Percentiles rank a stretch among this genome's conserved stretches.
These are phyloP conservation scores for Leistus spinibarbis DNA, from an alignment of 2,888 invertebrate genomes.

Conservation along the genomic window DNA sequence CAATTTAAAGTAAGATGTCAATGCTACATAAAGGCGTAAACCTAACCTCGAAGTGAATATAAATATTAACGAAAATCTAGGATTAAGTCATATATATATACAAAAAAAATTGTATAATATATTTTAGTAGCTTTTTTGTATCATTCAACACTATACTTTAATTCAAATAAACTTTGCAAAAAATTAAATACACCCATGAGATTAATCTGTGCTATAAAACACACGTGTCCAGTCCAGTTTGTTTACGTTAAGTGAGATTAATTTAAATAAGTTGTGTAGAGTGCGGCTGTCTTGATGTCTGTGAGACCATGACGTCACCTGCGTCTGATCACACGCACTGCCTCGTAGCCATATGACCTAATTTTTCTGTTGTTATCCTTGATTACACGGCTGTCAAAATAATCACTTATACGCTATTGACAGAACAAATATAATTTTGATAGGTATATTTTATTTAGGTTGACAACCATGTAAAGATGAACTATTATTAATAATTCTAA, in stretches of 20 bases:
- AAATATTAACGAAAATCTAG: not conserved
- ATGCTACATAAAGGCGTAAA: not conserved
- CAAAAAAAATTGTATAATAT: not conserved
- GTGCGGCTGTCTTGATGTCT: not conserved
- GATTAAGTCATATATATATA: not conserved
- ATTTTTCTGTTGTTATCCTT: conserved; percentile 37
- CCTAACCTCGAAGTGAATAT: not conserved
- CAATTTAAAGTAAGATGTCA: not conserved
- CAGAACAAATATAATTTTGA: conserved; percentile 11
- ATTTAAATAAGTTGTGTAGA: conserved; percentile 3
- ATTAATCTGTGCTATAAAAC: not conserved
- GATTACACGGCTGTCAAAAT: conserved; percentile 34
- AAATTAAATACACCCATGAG: not conserved
- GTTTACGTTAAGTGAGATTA: conserved; percentile 11
- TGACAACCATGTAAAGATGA: not conserved
- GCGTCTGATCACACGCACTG: not conserved
- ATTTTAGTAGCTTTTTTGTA: not conserved
- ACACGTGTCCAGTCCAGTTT: conserved; percentile 1
- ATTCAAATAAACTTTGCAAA: conserved; percentile 14
- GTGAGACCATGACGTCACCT: not conserved
- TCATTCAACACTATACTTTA: conserved; percentile 1
- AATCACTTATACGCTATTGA: conserved; percentile 22
- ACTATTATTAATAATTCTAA: not conserved
- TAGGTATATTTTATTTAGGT: conserved; percentile 4
- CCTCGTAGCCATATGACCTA: conserved; percentile 14